Evolutionary conservation across 2,888 invertebrate species (phyloP).

Genomic region (Megalurothrips usitatus): DNA sequence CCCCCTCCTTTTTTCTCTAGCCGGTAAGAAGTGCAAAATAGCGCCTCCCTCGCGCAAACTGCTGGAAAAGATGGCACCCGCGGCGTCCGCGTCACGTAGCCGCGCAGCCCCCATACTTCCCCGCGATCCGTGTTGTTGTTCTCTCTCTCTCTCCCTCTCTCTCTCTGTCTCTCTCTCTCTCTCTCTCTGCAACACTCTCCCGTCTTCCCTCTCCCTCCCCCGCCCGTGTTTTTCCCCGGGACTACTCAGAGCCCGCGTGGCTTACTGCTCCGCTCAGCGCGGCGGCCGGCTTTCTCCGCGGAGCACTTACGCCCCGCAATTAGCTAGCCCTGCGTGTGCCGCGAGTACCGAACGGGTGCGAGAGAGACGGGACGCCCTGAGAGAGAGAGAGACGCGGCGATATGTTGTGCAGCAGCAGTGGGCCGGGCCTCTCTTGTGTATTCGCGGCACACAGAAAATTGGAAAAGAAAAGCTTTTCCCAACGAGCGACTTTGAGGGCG

Average conservation of each 20-base stretch:
- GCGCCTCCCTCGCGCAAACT: too few relatives aligned
- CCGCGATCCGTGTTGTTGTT: too few relatives aligned
- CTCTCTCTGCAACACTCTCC: too few relatives aligned
- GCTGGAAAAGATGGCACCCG: too few relatives aligned
- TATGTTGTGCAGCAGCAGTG: neutral
- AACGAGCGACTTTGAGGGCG: slow-evolving; percentile 24
- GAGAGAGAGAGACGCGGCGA: neutral
- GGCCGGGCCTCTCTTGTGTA: neutral
- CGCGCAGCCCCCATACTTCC: too few relatives aligned
- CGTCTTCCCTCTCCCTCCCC: too few relatives aligned
- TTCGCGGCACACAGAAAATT: slow-evolving; percentile 10
- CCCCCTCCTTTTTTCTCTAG: neutral
- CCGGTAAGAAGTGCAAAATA: neutral
- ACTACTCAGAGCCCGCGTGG: too few relatives aligned
- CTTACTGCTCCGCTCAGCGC: too few relatives aligned
- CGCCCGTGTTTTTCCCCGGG: too few relatives aligned
- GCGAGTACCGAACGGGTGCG: neutral
- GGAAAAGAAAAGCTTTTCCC: slow-evolving; percentile 26
- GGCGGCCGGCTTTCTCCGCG: neutral
- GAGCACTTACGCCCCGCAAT: slow-evolving; percentile 5
- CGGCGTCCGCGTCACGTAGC: too few relatives aligned
- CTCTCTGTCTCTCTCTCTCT: too few relatives aligned
- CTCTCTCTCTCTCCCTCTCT: too few relatives aligned
- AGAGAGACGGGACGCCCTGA: neutral
- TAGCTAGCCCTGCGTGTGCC: neutral